Evolutionary conservation across 2,797 vertebrate species (phyloP).

Genomic region (Salarias fasciatus): DNA sequence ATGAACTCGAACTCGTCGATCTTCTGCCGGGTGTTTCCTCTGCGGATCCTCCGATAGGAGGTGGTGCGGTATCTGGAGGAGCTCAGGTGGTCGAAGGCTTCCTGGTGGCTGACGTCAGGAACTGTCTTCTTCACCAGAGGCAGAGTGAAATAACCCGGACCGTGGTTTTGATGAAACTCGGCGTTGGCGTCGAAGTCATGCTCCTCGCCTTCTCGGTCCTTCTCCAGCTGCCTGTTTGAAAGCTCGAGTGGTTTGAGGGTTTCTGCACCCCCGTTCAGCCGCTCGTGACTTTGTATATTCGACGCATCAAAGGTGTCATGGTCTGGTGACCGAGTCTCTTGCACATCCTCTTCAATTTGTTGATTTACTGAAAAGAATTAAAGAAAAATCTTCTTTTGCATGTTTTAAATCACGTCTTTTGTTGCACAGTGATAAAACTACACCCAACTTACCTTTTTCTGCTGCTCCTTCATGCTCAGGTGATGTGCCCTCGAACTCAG

Average conservation of each 20-base stretch:
- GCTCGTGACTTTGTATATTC: constrained; percentile 17
- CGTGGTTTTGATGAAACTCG: constrained; percentile 38
- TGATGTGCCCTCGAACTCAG: constrained; percentile 17
- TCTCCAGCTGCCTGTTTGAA: constrained; percentile 69
- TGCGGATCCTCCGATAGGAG: constrained; percentile 93
- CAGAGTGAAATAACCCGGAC: constrained; percentile 63
- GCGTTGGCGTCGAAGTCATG: constrained; percentile 23
- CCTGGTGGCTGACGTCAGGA: constrained; percentile 60
- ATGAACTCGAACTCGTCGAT: constrained; percentile 93
- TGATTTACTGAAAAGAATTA: constrained; percentile 28
- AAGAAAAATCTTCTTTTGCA: background rate
- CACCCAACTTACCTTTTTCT: constrained; percentile 59
- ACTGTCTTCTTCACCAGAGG: constrained; percentile 57
- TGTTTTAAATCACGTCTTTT: too few relatives aligned
- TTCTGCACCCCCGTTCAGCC: constrained; percentile 29
- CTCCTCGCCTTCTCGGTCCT: constrained; percentile 44
- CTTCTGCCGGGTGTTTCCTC: constrained; percentile 93
- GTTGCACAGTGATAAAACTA: background rate
- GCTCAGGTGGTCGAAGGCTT: constrained; percentile 84
- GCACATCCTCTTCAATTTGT: constrained; percentile 29
- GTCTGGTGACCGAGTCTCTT: constrained; percentile 14
- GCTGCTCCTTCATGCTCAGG: background rate
- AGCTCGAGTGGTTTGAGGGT: constrained; percentile 21
- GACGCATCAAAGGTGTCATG: constrained; percentile 6
- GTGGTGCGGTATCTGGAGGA: constrained; percentile 89